Evolutionary conservation across 2,888 invertebrate genomes (phyloP).

Genomic region (Acleris laterana): DNA sequence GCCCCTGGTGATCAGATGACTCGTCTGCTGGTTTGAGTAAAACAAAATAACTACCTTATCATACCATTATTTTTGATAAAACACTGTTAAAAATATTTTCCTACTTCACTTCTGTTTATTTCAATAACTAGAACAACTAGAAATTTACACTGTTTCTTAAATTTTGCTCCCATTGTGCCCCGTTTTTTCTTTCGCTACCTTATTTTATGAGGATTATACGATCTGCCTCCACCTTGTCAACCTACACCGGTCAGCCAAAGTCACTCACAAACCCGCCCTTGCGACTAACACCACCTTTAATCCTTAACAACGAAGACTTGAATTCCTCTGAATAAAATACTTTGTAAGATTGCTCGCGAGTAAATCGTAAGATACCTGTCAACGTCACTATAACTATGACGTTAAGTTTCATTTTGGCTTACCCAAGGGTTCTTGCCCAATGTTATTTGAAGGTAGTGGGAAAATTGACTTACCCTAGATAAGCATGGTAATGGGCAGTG

Average conservation of each 20-base stretch:
- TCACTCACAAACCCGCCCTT: slow-evolving; percentile 49
- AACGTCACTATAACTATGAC: too few relatives aligned
- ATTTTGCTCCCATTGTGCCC: slow-evolving; percentile 55
- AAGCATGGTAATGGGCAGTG: slow-evolving; percentile 76
- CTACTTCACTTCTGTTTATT: too few relatives aligned
- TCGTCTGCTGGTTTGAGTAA: too few relatives aligned
- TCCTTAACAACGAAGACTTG: slow-evolving; percentile 43
- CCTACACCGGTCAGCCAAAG: slow-evolving; percentile 77
- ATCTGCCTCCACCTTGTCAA: slow-evolving; percentile 82
- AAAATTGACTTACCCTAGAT: slow-evolving; percentile 83
- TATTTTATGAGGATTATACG: slow-evolving; percentile 83
- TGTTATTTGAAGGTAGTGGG: slow-evolving; percentile 53
- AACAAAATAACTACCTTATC: too few relatives aligned
- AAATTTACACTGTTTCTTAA: too few relatives aligned
- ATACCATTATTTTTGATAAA: too few relatives aligned
- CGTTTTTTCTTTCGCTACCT: slow-evolving; percentile 66
- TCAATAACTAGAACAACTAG: too few relatives aligned
- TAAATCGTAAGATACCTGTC: too few relatives aligned
- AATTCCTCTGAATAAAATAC: slow-evolving; percentile 35
- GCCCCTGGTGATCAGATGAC: too few relatives aligned
- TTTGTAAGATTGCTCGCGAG: too few relatives aligned
- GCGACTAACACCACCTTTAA: slow-evolving; percentile 15
- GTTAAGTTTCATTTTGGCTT: too few relatives aligned
- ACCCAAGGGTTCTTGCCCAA: not conserved
- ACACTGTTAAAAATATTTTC: too few relatives aligned